Base-by-base conservation (phyloP, 2,113 vertebrate genomes). In the human (Homo sapiens) region DNA sequence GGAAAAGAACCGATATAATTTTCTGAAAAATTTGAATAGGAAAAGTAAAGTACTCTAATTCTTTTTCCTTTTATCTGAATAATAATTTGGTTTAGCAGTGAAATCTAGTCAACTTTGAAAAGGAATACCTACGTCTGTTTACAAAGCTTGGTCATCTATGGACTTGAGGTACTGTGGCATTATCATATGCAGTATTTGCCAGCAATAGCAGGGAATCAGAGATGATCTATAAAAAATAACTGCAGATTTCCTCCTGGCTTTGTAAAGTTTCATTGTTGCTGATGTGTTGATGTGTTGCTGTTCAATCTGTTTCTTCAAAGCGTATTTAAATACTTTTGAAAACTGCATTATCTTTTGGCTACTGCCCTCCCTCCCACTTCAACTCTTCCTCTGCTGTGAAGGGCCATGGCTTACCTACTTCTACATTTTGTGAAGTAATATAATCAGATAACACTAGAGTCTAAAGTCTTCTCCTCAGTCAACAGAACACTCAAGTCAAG, bases 291-390 rank as follows among this genome's bases (percentile, higher is more conserved):
- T 40, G 5, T 40, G 14, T 89, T 61, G 12, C 50, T 80, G 5
- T 25, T 87, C 88, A 86, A 64, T 40, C 50, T 96, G 52, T 75
- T 80, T 79, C 48, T 82, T 72, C 10, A 64, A 90, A 73, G 7
- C 5, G 50, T 40, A 92, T 87, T 90, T 83, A 90, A 92, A 89
- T 80, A 76, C 59, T 85, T 93, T 64, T 64, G n/a, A 79, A 95
- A 96, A 50, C 8, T 66, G 0, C 8, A 11, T 68, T 23, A 3
- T 48, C 35, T 90, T 52, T 94, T 84, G 30, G 13, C 55, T 82
- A 20, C 27, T 35, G 30, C 17, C 2, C 12, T 88, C 48, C 6
- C 30, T 89, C n/a, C 6, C n/a, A 68, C 6, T 40, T 32, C 82
- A 72, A 50, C 13, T 16, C 18, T 64, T 52, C 32, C 9, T 59